phyloP scores from a whole-genome alignment of 2,113 vertebrate species.

The Gymnobelideus leadbeateri region DNA sequence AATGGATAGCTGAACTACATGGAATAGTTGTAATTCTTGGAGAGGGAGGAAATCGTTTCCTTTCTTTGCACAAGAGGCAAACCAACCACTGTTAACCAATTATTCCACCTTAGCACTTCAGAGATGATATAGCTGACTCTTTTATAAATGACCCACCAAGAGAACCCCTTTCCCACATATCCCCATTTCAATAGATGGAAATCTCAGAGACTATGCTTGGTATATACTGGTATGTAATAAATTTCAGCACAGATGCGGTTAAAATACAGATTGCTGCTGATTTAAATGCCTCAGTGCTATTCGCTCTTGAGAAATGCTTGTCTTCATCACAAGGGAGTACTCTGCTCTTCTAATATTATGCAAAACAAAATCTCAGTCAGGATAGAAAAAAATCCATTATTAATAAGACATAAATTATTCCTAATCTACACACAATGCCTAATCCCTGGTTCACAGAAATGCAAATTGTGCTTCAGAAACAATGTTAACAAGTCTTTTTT shows the following conservation, averaged over 20 bases:
- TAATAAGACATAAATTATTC: slow-evolving; percentile 87
- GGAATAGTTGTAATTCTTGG: neutral
- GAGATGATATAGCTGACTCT: neutral
- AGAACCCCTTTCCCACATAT: neutral
- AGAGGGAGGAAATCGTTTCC: neutral
- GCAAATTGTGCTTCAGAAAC: slow-evolving; percentile 84
- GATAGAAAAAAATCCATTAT: slow-evolving; percentile 80
- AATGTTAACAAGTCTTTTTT: slow-evolving; percentile 85
- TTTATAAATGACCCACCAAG: neutral
- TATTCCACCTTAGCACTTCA: neutral
- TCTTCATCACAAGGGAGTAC: slow-evolving; percentile 69
- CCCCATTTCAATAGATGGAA: slow-evolving; percentile 41
- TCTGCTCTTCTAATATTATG: slow-evolving; percentile 73
- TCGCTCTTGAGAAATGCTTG: slow-evolving; percentile 74
- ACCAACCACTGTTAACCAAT: neutral
- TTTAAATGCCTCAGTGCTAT: slow-evolving; percentile 69
- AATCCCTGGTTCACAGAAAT: slow-evolving; percentile 85
- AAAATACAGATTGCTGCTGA: slow-evolving; percentile 53
- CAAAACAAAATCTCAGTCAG: slow-evolving; percentile 76
- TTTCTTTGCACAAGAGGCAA: neutral
- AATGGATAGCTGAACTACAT: neutral
- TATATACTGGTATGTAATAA: neutral
- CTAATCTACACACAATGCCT: slow-evolving; percentile 83
- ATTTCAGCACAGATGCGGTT: slow-evolving; percentile 62
- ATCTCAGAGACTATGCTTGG: neutral